Evolutionary conservation across 2,113 vertebrate genomes (phyloP).

Genomic region (Mormyrus iriodes): DNA sequence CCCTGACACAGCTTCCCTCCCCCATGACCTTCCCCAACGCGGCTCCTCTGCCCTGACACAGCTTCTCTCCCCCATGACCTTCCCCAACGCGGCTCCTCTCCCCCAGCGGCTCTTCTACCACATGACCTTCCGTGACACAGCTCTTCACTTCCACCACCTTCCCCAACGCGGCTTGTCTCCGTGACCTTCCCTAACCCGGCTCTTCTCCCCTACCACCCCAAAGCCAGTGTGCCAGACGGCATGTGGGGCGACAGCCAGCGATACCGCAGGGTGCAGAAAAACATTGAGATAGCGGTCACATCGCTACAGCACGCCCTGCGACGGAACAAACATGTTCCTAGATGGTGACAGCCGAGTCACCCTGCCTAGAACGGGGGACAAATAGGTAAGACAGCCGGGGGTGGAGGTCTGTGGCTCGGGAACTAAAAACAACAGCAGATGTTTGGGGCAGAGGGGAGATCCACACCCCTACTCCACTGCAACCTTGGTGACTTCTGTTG

Average conservation of each 20-base stretch:
- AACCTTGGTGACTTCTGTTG: no score
- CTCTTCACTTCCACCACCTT: background rate
- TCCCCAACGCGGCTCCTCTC: background rate
- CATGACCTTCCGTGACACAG: background rate
- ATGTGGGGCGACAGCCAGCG: background rate
- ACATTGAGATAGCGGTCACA: background rate
- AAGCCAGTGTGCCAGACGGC: background rate
- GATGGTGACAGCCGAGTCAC: no score
- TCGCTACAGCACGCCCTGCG: no score
- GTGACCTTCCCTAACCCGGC: no score
- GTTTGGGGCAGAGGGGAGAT: background rate
- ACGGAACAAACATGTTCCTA: background rate
- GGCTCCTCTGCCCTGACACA: background rate
- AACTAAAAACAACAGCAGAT: background rate
- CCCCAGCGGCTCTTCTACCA: background rate
- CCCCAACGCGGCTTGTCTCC: no score
- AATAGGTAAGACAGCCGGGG: background rate
- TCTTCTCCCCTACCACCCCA: background rate
- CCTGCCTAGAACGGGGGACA: background rate
- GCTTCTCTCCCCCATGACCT: background rate
- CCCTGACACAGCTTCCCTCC: no score
- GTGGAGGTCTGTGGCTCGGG: background rate
- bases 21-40: background rate
- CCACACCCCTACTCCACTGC: background rate
- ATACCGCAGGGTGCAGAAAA: background rate